Percentiles rank a stretch among this genome's conserved stretches.
Conservation (phyloP, 2,888 invertebrate species). For the Melangyna quadrimaculata region DNA sequence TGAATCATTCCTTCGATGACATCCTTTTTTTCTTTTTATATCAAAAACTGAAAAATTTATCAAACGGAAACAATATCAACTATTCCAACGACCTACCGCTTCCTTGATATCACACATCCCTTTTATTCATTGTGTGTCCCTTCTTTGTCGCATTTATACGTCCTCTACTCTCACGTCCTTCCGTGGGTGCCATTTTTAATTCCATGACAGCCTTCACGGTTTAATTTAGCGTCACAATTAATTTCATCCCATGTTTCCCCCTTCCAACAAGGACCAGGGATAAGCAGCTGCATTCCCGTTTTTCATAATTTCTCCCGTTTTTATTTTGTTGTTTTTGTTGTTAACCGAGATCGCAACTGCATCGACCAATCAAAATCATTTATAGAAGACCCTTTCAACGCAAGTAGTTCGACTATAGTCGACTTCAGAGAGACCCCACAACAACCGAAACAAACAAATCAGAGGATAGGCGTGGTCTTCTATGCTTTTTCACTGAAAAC, state of each 20-base stretch:
- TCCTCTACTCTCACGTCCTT: slow-evolving; percentile 45
- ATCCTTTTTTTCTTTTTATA: slow-evolving; percentile 11
- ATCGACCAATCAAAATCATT: slow-evolving; percentile 53
- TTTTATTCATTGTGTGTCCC: slow-evolving; percentile 14
- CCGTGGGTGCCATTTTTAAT: slow-evolving; percentile 71
- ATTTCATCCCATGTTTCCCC: slow-evolving; percentile 54
- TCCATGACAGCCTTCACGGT: slow-evolving; percentile 80
- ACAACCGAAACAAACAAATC: slow-evolving; percentile 32
- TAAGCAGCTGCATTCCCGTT: slow-evolving; percentile 58
- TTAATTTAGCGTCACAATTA: slow-evolving; percentile 75
- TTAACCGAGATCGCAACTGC: slow-evolving; percentile 35
- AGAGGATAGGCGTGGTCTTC: slow-evolving; percentile 52
- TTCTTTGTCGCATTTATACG: background rate
- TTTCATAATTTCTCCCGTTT: slow-evolving; percentile 1
- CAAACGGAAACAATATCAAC: slow-evolving; percentile 6
- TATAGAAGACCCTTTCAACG: slow-evolving; percentile 11
- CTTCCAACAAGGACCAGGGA: slow-evolving; percentile 5
- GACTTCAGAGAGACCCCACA: slow-evolving; percentile 1
- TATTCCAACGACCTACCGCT: slow-evolving; percentile 49
- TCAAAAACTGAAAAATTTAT: background rate
- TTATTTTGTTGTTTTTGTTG: background rate
- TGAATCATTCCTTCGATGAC: slow-evolving; percentile 64
- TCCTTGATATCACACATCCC: slow-evolving; percentile 40
- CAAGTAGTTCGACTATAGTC: slow-evolving; percentile 48
- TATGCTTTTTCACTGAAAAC: slow-evolving; percentile 43